A percentile compares a stretch with the other conserved stretches of the same genome.
These are phyloP conservation scores for Drosophila orena DNA, from an alignment of 1,140 invertebrate genomes.

Conservation along the genomic window DNA sequence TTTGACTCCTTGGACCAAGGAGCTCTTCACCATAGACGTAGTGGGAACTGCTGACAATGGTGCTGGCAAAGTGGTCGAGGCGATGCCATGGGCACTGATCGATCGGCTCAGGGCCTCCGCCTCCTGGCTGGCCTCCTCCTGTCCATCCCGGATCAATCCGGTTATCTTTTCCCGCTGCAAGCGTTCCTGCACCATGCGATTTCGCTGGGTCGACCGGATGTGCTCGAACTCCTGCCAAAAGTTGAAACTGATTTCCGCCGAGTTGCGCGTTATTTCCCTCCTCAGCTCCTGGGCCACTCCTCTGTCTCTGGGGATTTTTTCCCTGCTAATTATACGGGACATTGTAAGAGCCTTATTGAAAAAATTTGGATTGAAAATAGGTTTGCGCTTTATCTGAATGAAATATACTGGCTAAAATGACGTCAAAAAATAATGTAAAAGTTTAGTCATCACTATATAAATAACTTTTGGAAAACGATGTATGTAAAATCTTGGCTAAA, in stretches of 20 bases:
- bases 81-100: constrained; percentile 61
- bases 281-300: constrained; percentile 22
- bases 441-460: too few relatives aligned
- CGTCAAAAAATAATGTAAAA: background rate
- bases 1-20: background rate
- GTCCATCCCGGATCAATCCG: constrained; percentile 32
- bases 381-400: background rate
- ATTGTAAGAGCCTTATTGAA: constrained; percentile 7
- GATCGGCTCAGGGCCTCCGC: constrained; percentile 50
- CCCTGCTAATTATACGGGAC: constrained; percentile 9
- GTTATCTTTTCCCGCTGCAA: constrained; percentile 36
- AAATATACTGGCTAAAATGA: background rate
- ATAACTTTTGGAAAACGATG: background rate
- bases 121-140: constrained; percentile 45
- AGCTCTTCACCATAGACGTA: background rate
- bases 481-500: background rate
- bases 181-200: constrained; percentile 34
- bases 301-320: constrained; percentile 26
- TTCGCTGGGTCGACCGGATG: constrained; percentile 41
- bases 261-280: constrained; percentile 38
- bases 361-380: constrained; percentile 15
- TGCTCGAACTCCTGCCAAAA: constrained; percentile 67
- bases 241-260: constrained; percentile 42
- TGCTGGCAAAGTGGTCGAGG: constrained; percentile 6
- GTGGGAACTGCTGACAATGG: background rate